Conservation (phyloP, 1,140 invertebrate species). For the Arion vulgaris region DNA sequence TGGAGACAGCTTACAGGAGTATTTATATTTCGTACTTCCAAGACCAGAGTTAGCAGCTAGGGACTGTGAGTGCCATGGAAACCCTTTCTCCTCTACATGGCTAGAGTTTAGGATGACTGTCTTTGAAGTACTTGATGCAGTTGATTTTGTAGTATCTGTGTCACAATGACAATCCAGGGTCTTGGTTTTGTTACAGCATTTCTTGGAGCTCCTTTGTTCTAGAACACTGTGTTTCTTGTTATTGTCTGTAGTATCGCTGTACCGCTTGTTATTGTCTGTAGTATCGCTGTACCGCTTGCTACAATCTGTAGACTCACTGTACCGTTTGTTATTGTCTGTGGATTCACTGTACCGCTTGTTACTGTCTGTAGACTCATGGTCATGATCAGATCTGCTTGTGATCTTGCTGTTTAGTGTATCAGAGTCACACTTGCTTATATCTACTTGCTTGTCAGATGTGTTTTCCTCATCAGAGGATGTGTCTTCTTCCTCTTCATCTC, state of each 20-base stretch:
- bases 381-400: background rate
- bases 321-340: no score
- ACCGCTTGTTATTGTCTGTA: no score
- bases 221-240: background rate
- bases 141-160: background rate
- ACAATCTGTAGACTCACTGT: no score
- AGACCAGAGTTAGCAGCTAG: background rate
- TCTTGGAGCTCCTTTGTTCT: background rate
- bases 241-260: no score
- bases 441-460: background rate
- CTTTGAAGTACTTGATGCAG: background rate
- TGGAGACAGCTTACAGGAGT: slow-evolving; percentile 19
- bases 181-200: background rate
- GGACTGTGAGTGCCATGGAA: background rate
- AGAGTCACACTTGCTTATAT: background rate
- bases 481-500: slow-evolving; percentile 15
- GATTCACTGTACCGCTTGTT: no score
- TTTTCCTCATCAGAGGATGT: slow-evolving; percentile 24
- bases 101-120: no score
- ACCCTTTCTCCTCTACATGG: background rate
- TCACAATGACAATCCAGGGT: no score
- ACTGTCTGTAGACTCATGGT: background rate
- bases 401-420: background rate
- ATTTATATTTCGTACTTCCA: slow-evolving; percentile 20
- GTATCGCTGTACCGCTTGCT: no score